These are phyloP conservation scores for Leptura quadrifasciata DNA, from an alignment of 2,888 invertebrate genomes.

Conservation along the genomic window DNA sequence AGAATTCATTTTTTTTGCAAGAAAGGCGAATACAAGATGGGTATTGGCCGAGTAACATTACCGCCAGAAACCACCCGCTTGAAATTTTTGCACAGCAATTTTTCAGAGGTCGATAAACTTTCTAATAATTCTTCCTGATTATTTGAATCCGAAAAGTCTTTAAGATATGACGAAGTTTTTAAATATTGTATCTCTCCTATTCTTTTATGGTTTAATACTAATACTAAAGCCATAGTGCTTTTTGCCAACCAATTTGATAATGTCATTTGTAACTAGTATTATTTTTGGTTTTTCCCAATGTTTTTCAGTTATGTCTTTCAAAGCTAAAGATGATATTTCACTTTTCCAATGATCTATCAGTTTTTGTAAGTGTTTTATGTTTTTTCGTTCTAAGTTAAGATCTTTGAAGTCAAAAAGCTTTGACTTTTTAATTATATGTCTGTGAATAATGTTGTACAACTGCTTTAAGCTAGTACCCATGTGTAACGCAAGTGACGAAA, in stretches of 20 bases:
- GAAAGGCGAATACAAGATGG: slow-evolving; percentile 25
- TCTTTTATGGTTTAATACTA: slow-evolving; percentile 37
- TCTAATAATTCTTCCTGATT: slow-evolving; percentile 29
- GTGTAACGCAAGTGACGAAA: slow-evolving; percentile 52
- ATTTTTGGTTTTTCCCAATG: slow-evolving; percentile 43
- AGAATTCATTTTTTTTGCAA: slow-evolving; percentile 25
- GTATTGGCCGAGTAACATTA: slow-evolving; percentile 30
- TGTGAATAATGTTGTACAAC: slow-evolving; percentile 51
- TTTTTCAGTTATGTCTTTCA: slow-evolving; percentile 43
- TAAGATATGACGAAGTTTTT: slow-evolving; percentile 31
- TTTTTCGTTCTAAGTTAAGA: slow-evolving; percentile 20
- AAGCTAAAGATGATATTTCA: slow-evolving; percentile 38
- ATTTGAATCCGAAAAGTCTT: slow-evolving; percentile 23
- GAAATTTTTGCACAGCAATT: slow-evolving; percentile 24
- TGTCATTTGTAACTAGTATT: slow-evolving; percentile 36
- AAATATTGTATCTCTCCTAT: slow-evolving; percentile 41
- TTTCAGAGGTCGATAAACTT: slow-evolving; percentile 31
- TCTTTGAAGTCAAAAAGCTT: slow-evolving; percentile 3
- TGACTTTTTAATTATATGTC: slow-evolving; percentile 49
- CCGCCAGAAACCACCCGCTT: slow-evolving; percentile 38
- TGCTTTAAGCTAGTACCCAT: slow-evolving; percentile 55
- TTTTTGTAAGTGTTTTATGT: slow-evolving; percentile 29
- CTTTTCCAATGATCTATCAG: slow-evolving; percentile 32
- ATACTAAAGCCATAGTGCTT: slow-evolving; percentile 38
- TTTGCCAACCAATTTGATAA: slow-evolving; percentile 39